Evolutionary conservation across 2,797 vertebrate species (phyloP).

Genomic region (Thamnophis elegans): DNA sequence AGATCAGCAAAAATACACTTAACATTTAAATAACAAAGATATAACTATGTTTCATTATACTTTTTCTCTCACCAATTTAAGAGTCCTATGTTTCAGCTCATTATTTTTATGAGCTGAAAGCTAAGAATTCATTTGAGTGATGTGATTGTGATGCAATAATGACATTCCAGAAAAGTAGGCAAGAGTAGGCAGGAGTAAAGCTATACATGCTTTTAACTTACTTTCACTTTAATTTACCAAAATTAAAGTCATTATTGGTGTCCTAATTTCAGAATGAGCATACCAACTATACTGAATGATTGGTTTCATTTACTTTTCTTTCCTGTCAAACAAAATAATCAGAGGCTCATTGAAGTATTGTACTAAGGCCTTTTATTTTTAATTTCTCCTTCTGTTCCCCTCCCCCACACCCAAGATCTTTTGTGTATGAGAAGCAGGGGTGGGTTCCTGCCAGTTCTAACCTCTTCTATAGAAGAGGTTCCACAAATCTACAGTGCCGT

Average conservation of each 20-base stretch:
- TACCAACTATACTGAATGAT: neutral
- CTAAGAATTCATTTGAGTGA: neutral
- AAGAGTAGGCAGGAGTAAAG: neutral
- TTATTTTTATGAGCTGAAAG: neutral
- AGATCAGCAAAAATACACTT: slow-evolving; percentile 14
- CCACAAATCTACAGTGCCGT: too few relatives aligned
- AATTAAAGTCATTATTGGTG: neutral
- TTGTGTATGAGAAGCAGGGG: too few relatives aligned
- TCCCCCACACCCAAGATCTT: neutral
- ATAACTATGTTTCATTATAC: neutral
- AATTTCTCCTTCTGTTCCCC: neutral
- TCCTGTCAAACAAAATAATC: neutral
- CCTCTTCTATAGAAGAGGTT: too few relatives aligned
- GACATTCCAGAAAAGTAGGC: neutral
- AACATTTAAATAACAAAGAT: neutral
- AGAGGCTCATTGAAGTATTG: neutral
- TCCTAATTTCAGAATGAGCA: neutral
- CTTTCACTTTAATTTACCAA: neutral
- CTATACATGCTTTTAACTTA: neutral
- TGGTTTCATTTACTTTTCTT: neutral
- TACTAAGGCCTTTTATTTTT: neutral
- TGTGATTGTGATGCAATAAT: neutral
- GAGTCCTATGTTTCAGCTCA: neutral
- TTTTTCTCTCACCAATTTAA: neutral
- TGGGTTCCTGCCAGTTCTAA: too few relatives aligned